Evolutionary conservation across 1,140 invertebrate species (phyloP).

Genomic region (Protaetia brevitarsis): DNA sequence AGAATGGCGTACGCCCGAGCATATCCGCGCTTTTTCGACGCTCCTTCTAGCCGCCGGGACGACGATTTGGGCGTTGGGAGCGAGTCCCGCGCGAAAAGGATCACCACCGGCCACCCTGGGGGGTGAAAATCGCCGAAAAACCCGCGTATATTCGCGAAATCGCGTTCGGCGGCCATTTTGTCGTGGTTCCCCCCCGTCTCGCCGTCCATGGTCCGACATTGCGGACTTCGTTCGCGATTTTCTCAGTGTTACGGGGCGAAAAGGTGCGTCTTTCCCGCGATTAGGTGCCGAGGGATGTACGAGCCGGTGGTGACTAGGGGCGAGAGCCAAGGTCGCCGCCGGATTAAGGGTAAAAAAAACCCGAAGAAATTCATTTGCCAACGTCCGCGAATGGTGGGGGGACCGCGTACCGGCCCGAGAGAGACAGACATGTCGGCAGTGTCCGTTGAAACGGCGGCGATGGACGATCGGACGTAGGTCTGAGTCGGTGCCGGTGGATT

Average conservation of each 20-base stretch:
- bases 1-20: not conserved
- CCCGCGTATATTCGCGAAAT: not conserved
- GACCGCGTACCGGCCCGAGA: too few species aligned
- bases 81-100: not conserved
- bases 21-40: not conserved
- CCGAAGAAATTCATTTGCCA: too few species aligned
- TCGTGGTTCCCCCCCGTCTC: conserved; percentile 1
- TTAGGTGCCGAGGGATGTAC: not conserved
- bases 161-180: not conserved
- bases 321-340: not conserved
- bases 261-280: not conserved
- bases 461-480: conserved; percentile 12
- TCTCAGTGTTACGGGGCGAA: not conserved
- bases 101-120: not conserved
- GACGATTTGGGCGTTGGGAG: not conserved
- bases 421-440: conserved; percentile 5
- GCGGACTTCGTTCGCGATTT: not conserved
- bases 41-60: not conserved
- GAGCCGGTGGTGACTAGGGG: too few species aligned
- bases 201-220: conserved; percentile 10
- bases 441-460: not conserved
- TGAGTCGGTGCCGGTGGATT: not conserved
- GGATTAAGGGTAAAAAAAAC: not conserved
- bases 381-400: too few species aligned
- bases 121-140: not conserved